Percentiles rank a stretch among this genome's conserved stretches.
These are phyloP conservation scores for Pristionchus entomophagus DNA, from an alignment of 2,888 invertebrate species.

Conservation along the genomic window DNA sequence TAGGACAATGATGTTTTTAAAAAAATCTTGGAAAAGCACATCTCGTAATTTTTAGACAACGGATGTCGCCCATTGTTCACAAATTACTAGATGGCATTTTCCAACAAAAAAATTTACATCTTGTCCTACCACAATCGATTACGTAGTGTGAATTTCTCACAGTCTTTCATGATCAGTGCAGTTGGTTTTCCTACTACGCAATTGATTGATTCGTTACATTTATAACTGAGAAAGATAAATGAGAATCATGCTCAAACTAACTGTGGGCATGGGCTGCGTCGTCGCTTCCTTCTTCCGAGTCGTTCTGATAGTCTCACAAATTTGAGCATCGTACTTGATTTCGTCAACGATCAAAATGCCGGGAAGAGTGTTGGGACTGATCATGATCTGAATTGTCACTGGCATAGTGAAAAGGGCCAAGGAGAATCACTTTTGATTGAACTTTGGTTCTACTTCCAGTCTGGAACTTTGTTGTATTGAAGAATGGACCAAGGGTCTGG, in stretches of 20 bases:
- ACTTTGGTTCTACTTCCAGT: background rate
- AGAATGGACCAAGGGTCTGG: background rate
- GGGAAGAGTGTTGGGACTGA: constrained; percentile 64
- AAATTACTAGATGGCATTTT: too few species aligned
- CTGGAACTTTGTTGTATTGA: too few species aligned
- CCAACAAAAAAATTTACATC: too few species aligned
- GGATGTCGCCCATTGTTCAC: too few species aligned
- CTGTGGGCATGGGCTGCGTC: background rate
- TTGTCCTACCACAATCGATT: too few species aligned
- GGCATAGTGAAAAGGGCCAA: background rate
- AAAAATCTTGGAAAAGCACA: too few species aligned
- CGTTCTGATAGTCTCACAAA: constrained; percentile 55
- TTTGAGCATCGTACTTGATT: constrained; percentile 68
- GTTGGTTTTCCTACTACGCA: too few species aligned
- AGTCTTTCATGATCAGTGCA: too few species aligned
- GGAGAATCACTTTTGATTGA: background rate
- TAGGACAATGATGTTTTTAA: too few species aligned
- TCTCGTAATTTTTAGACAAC: too few species aligned
- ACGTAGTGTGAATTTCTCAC: too few species aligned
- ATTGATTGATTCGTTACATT: too few species aligned
- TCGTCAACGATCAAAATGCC: constrained; percentile 72
- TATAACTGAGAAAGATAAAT: background rate
- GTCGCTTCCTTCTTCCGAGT: constrained; percentile 8
- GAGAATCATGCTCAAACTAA: background rate
- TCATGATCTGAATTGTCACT: constrained; percentile 62